phyloP scores from a whole-genome alignment of 2,888 invertebrate genomes.

The Pedicia rivosa region DNA sequence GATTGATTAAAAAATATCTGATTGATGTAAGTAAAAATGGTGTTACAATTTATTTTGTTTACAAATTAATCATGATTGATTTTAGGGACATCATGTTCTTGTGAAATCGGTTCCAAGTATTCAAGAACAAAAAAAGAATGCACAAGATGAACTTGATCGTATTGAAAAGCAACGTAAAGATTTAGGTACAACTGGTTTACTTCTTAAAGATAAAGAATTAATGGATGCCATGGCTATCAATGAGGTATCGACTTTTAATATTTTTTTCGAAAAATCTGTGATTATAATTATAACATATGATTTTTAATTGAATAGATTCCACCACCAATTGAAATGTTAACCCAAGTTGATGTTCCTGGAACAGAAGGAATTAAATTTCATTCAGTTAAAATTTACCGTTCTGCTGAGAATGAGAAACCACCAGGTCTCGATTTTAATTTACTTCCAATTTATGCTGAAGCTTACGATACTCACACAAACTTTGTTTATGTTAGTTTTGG shows the following conservation, averaged over 20 bases:
- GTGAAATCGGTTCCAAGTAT: slow-evolving; percentile 41
- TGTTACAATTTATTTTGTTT: slow-evolving; percentile 2
- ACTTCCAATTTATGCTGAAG: slow-evolving; percentile 57
- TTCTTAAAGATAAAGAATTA: slow-evolving; percentile 41
- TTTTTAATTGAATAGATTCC: slow-evolving; percentile 34
- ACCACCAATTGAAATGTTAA: slow-evolving; percentile 54
- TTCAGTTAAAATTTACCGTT: slow-evolving; percentile 30
- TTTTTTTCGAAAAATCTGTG: background rate
- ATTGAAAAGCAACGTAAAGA: slow-evolving; percentile 44
- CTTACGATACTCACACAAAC: slow-evolving; percentile 66
- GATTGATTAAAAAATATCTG: slow-evolving; percentile 45
- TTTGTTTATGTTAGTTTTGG: slow-evolving; percentile 60
- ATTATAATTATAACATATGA: slow-evolving; percentile 3
- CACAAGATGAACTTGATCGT: slow-evolving; percentile 54
- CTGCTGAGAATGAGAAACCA: slow-evolving; percentile 28
- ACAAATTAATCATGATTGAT: slow-evolving; percentile 2
- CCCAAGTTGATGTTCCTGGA: slow-evolving; percentile 58
- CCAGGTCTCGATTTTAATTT: slow-evolving; percentile 41
- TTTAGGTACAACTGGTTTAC: slow-evolving; percentile 54
- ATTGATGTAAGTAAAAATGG: slow-evolving; percentile 13
- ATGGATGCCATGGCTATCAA: slow-evolving; percentile 57
- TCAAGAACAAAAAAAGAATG: slow-evolving; percentile 45
- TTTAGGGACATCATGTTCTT: slow-evolving; percentile 10
- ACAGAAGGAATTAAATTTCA: slow-evolving; percentile 57
- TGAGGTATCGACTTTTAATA: slow-evolving; percentile 36